These are phyloP conservation scores for Agapetus fuscipes DNA, from an alignment of 2,888 invertebrate genomes.

Conservation along the genomic window DNA sequence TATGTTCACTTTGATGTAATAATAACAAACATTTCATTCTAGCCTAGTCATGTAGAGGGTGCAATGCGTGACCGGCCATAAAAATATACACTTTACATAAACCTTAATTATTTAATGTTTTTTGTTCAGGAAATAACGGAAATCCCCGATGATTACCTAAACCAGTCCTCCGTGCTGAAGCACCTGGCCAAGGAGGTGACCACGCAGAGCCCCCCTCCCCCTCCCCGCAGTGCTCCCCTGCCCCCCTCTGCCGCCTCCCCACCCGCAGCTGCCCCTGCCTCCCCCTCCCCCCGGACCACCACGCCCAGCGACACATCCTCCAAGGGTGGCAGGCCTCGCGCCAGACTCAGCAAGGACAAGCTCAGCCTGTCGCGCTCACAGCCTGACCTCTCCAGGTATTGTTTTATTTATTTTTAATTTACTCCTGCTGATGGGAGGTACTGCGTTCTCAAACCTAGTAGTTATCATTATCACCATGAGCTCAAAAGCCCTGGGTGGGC, in stretches of 20 bases:
- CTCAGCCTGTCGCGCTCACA: constrained; percentile 67
- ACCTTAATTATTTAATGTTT: too few species aligned
- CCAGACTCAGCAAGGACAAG: constrained; percentile 46
- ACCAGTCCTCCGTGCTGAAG: constrained; percentile 73
- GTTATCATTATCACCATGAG: neutral
- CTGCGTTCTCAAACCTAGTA: too few species aligned
- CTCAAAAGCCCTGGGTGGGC: too few species aligned
- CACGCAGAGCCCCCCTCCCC: constrained; percentile 33
- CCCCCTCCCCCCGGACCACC: constrained; percentile 19
- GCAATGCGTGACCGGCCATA: too few species aligned
- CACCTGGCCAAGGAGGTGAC: constrained; percentile 74
- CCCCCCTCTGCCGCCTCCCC: constrained; percentile 35
- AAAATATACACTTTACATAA: too few species aligned
- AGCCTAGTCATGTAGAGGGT: too few species aligned
- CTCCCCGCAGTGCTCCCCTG: constrained; percentile 24
- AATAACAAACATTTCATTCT: too few species aligned
- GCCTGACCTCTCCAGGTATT: constrained; percentile 66
- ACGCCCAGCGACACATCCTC: neutral
- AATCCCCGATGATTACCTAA: constrained; percentile 76
- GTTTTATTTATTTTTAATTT: constrained; percentile 5
- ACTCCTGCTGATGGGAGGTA: too few species aligned
- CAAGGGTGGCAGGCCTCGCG: constrained; percentile 34
- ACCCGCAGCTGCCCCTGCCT: constrained; percentile 23
- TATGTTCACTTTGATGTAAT: too few species aligned
- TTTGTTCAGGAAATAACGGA: constrained; percentile 77